Conservation (phyloP, 2,888 invertebrate genomes). For the Apoda limacodes region DNA sequence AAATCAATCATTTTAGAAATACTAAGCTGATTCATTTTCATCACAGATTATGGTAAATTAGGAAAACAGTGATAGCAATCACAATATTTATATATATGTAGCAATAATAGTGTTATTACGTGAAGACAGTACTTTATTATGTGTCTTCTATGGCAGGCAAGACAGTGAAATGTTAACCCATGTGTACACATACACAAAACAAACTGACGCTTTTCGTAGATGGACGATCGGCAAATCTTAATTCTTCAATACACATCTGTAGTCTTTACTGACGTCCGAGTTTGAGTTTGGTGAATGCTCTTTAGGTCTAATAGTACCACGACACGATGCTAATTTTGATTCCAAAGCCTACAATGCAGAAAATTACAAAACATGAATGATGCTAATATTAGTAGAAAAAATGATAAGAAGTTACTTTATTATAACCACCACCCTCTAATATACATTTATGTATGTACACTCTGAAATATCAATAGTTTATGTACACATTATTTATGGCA, state of each 20-base stretch:
- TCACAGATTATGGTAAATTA: slow-evolving; percentile 62
- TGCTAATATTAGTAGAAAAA: slow-evolving; percentile 61
- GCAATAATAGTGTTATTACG: slow-evolving; percentile 30
- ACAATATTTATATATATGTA: slow-evolving; percentile 38
- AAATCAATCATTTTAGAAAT: slow-evolving; percentile 30
- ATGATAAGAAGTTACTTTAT: no score
- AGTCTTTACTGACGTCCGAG: slow-evolving; percentile 66
- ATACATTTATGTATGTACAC: no score
- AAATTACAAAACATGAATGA: slow-evolving; percentile 62
- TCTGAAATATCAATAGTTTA: no score
- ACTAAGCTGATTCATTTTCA: slow-evolving; percentile 48
- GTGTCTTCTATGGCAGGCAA: slow-evolving; percentile 3
- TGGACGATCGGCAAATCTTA: slow-evolving; percentile 30
- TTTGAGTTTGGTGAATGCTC: slow-evolving; percentile 62
- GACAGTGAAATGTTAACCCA: no score
- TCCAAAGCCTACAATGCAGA: slow-evolving; percentile 75
- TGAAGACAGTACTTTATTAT: slow-evolving; percentile 15
- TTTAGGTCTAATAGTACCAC: slow-evolving; percentile 69
- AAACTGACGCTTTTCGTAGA: no score
- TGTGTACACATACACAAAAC: no score
- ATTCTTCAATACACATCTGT: slow-evolving; percentile 69
- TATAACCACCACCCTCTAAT: no score
- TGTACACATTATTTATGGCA: no score
- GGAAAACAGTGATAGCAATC: slow-evolving; percentile 50
- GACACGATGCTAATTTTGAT: slow-evolving; percentile 76